A percentile compares a stretch with the other conserved stretches of the same genome.
Evolutionary conservation across 2,113 vertebrate genomes (phyloP).

Genomic region (Ginglymostoma cirratum): DNA sequence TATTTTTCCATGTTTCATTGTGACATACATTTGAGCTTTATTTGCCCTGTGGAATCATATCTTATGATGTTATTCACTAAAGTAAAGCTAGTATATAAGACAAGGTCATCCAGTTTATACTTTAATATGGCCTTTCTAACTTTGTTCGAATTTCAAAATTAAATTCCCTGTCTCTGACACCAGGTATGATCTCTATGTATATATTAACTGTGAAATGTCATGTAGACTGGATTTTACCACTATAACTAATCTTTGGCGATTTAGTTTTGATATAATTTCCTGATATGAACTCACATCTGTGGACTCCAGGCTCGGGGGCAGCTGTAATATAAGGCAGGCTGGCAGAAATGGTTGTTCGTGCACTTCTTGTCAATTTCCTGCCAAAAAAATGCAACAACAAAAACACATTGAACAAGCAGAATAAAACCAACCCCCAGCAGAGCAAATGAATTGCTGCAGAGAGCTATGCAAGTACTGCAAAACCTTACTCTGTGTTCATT

Average conservation of each 20-base stretch:
- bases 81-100: neutral
- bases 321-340: neutral
- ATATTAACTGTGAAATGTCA: neutral
- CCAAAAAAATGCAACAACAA: neutral
- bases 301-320: neutral
- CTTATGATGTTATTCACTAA: neutral
- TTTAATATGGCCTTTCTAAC: neutral
- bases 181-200: neutral
- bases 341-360: neutral
- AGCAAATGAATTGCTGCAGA: neutral
- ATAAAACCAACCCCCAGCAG: neutral
- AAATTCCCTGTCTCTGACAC: neutral
- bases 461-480: neutral
- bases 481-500: neutral
- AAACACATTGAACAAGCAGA: neutral
- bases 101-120: neutral
- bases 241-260: neutral
- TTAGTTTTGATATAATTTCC: neutral
- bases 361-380: neutral
- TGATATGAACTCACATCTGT: neutral
- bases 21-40: neutral
- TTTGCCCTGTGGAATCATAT: neutral
- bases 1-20: neutral
- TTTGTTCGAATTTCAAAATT: neutral
- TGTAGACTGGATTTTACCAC: neutral